These are phyloP conservation scores for Monopterus albus DNA, from an alignment of 2,113 vertebrate genomes.

Conservation along the genomic window DNA sequence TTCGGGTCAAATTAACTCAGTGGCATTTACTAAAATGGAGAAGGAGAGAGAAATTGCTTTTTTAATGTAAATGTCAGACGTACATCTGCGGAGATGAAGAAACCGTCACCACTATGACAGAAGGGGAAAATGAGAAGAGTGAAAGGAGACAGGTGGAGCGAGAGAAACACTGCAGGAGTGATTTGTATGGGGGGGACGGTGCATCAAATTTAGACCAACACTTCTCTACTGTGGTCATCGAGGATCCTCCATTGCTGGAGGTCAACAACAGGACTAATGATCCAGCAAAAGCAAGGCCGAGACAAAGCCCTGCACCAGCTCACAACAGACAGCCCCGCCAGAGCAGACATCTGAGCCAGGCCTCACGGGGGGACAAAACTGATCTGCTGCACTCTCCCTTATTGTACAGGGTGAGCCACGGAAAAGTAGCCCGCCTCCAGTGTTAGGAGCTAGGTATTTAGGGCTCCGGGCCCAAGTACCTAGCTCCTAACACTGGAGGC, in stretches of 20 bases:
- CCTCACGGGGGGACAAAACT: slow-evolving; percentile 24
- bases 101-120: slow-evolving; percentile 13
- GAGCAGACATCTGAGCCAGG: slow-evolving; percentile 61
- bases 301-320: not conserved
- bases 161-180: not conserved
- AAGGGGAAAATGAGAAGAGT: slow-evolving; percentile 13
- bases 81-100: slow-evolving; percentile 3
- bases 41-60: slow-evolving; percentile 25
- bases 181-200: no score
- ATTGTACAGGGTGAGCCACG: slow-evolving; percentile 20
- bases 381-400: slow-evolving; percentile 22
- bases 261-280: not conserved
- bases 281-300: not conserved
- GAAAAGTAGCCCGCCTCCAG: no score
- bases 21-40: slow-evolving; percentile 18
- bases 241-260: not conserved
- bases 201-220: no score
- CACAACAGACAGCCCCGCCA: not conserved
- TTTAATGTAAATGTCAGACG: slow-evolving; percentile 26
- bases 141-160: slow-evolving; percentile 2
- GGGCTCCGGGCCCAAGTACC: no score
- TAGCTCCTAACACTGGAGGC: no score
- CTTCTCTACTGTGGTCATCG: not conserved
- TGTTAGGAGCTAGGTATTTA: no score
- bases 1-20: not conserved